Conservation (phyloP, 2,888 invertebrate species). For the Palloptera scutellata region DNA sequence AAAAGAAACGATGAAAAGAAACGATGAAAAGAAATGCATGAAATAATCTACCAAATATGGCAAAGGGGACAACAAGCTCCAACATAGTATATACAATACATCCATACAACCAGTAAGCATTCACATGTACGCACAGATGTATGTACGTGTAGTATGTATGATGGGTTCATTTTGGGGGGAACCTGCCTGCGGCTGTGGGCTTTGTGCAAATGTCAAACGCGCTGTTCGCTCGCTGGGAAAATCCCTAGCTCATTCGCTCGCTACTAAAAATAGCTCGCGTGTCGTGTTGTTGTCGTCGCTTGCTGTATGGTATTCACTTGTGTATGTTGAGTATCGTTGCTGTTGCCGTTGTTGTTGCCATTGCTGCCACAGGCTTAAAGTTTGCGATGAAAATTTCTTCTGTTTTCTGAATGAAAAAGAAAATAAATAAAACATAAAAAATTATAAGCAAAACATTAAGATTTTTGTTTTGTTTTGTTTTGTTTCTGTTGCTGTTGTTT, state of each 20-base stretch:
- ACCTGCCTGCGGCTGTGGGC: neutral
- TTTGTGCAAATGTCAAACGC: constrained; percentile 1
- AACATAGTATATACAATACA: no score
- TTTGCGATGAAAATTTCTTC: neutral
- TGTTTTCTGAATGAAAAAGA: constrained; percentile 5
- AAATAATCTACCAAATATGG: constrained; percentile 1
- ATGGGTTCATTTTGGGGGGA: neutral
- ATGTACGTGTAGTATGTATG: no score
- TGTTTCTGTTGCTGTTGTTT: neutral
- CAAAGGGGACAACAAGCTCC: neutral
- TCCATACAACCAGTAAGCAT: no score
- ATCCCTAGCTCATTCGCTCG: neutral
- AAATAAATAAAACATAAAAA: neutral
- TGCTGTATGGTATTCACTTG: neutral
- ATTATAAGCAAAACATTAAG: constrained; percentile 4
- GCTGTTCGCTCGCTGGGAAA: neutral
- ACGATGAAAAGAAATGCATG: neutral
- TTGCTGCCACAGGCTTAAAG: neutral
- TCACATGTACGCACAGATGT: no score
- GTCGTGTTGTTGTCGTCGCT: neutral
- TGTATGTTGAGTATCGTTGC: neutral
- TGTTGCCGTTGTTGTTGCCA: neutral
- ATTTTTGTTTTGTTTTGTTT: neutral
- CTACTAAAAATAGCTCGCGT: no score
- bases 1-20: no score